Conservation (phyloP, 1,140 invertebrate species). For the Nasonia longicornis region DNA sequence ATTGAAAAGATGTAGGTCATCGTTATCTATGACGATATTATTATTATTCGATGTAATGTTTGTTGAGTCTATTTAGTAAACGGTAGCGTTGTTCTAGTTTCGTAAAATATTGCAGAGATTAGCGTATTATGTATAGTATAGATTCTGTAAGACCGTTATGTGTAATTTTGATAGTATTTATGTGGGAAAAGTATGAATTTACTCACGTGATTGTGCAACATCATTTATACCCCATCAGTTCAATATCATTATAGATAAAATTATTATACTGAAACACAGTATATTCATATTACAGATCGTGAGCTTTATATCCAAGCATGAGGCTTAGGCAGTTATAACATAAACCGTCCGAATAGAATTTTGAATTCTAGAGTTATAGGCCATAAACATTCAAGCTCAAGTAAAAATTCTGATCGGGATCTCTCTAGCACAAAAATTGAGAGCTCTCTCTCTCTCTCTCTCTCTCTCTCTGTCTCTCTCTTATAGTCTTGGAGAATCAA, state of each 20-base stretch:
- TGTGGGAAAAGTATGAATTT: not conserved
- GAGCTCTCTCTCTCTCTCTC: not conserved
- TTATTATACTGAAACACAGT: no score
- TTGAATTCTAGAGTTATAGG: no score
- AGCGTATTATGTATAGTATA: not conserved
- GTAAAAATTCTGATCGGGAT: not conserved
- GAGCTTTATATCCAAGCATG: no score
- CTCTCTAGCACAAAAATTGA: not conserved
- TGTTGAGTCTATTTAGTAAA: not conserved
- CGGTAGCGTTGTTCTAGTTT: not conserved
- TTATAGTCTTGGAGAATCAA: not conserved
- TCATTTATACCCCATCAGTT: not conserved
- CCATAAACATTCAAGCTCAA: not conserved
- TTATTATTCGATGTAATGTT: no score
- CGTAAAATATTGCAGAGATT: not conserved
- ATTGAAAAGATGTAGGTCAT: no score
- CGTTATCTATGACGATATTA: no score
- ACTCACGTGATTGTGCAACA: not conserved
- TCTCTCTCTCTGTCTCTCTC: no score
- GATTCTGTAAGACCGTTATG: not conserved
- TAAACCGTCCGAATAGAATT: no score
- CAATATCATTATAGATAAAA: no score
- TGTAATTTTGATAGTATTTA: not conserved
- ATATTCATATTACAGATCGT: no score
- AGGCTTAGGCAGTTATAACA: no score